Base-by-base conservation (phyloP, 30 jellyfish, hydroid and myxozoan species). In the Pseudorhiza aurosa region DNA sequence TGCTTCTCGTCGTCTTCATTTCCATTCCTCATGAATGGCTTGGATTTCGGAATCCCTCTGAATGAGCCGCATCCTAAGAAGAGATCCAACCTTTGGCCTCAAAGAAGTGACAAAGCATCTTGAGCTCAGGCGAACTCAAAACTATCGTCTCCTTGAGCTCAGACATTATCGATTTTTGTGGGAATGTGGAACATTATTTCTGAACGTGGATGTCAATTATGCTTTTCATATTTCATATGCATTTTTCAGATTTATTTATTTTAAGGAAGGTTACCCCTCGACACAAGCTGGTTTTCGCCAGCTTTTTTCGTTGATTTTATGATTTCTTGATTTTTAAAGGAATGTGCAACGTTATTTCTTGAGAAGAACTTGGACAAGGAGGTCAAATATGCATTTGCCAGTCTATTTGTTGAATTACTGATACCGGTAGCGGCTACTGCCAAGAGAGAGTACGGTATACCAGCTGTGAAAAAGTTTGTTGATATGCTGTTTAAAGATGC, bases 391-490 rank as follows among this genome's bases (percentile, higher is more conserved):
- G 99, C 99, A 17, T 94, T 94, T 69, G 95, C 97, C 4, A 94
- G 95, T 68, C 46, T 94, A 68, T 94, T 94, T 82, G 99, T 94
- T 37, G 99, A 94, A 80, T 71, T 94, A 17, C 73, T 94, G 76
- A 82, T 94, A 35, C 99, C 99, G 7, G 99, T 94, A 3, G 99
- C 99, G 18, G 97, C 99, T 55, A 83, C 95, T 7, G 99, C 99
- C 1, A 94, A 94, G 60, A 82, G 99, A 45, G 99, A 94, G 75
- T 94, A 94, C 58, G 74, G 92, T 60, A 83, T 94, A 21, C 99
- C 99, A 11, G 99, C 99, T 56, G 94, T 94, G 46, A 94, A 94
- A 80, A 94, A 94, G 92, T 94, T 94, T 77, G 99, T 94, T 14
- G 99, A 94, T 57, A 78, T 94, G 87, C 88, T 94, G 36, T 77